Percentiles rank a stretch among this genome's conserved stretches.
phyloP scores from a whole-genome alignment of 2,797 vertebrate genomes.

The Danio jaintianensis region DNA sequence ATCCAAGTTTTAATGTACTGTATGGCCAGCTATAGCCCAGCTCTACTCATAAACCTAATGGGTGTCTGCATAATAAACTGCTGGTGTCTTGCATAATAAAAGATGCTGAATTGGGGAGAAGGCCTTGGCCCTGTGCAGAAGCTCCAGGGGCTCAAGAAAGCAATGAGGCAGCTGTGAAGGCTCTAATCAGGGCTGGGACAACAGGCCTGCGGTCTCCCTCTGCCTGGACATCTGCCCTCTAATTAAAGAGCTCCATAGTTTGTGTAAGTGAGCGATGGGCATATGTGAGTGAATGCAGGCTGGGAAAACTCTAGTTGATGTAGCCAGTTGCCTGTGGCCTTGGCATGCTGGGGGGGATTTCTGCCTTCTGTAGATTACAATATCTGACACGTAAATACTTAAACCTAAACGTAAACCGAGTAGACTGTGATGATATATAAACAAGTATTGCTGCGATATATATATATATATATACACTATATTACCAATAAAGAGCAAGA shows the following conservation, averaged over 20 bases:
- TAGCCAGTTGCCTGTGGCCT: neutral
- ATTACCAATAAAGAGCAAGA: no score
- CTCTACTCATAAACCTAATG: conserved; percentile 16
- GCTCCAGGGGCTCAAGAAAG: conserved; percentile 23
- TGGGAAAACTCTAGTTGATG: neutral
- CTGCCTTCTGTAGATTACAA: neutral
- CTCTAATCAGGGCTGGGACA: conserved; percentile 56
- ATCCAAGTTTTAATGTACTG: conserved; percentile 40
- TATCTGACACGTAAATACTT: conserved; percentile 3
- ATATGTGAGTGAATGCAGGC: conserved; percentile 8
- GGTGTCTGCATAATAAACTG: conserved; percentile 6
- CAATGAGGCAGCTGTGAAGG: conserved; percentile 38
- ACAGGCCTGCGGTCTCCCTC: conserved; percentile 41
- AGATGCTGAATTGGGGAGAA: conserved; percentile 17
- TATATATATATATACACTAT: no score
- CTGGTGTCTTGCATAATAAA: conserved; percentile 24
- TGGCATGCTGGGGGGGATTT: neutral
- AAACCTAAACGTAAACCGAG: neutral
- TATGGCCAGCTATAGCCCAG: conserved; percentile 1
- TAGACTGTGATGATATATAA: neutral
- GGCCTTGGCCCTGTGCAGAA: neutral
- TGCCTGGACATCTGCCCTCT: conserved; percentile 44
- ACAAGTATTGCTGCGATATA: no score
- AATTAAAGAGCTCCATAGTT: conserved; percentile 54
- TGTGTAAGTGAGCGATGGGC: conserved; percentile 27